Evolutionary conservation across 2,797 vertebrate species (phyloP), one percentile per base, ranked within the genome.

Genomic region (Saxicola maurus): DNA sequence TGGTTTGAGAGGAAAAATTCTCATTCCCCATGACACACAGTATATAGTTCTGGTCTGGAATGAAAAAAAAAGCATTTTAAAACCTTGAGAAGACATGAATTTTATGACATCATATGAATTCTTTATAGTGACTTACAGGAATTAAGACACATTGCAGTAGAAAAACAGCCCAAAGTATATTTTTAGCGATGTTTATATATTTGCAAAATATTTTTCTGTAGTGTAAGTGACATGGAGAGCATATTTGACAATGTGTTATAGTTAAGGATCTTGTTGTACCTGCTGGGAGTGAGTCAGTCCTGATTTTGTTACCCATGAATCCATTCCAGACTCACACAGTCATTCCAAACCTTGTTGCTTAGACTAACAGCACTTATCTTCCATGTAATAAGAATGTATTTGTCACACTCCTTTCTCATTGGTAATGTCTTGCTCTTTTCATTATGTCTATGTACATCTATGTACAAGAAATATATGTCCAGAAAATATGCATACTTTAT

Each of bases 381-480:
- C 19, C 46, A 14, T 48, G 14, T 19, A 8, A 73, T 76, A 59
- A 11, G 17, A n/a, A 68, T 12, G 3, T 16, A 27, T 43, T 79
- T 79, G 5, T 43, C 72, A 17, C 5, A 19, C 5, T 46, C 3
- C 46, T 86, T 73, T 64, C 35, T 80, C 11, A 38, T 51, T 66
- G 24, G 7, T 49, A 67, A 31, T n/a, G 5, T 69, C 38, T 75
- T 43, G 2, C 17, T 86, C 17, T 67, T 68, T 71, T 52, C 16
- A 13, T 45, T 37, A 10, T 0, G 0, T 11, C 0, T 11, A 17
- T 53, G 14, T 14, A 27, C 6, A 27, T 13, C 25, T 18, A 3
- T 11, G 10, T 71, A 43, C 20, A 75, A 83, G 59, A 72, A 72
- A 48, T 19, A 5, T 8, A 1, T 45, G 13, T 3, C 17, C 25